Base-by-base conservation (phyloP, 64 coral and sea anemone genomes). In the Dendrophyllia cribrosa region DNA sequence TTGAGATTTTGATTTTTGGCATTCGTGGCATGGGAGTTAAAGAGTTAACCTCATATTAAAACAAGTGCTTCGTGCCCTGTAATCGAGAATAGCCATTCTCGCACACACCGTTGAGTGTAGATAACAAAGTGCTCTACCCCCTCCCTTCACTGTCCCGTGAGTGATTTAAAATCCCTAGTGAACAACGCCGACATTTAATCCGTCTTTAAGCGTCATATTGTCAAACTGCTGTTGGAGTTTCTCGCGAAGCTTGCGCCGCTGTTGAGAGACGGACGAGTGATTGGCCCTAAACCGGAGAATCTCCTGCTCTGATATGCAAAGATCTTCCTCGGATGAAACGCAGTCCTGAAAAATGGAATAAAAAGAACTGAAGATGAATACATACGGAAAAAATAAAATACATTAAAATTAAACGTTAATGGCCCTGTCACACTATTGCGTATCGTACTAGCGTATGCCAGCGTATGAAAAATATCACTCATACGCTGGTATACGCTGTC, bases 201-300 rank as follows among this genome's bases (percentile, higher is more conserved):
- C 92, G 55, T 97, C 72, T 73, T 94, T 97, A 17, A 76, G 77
- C 8, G 95, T 69, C 91, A 97, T 90, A 15, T 97, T 91, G 23
- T 94, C 63, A 76, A 97, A 97, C 55, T 97, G 89, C 74, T 94
- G 87, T 51, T 87, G 95, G 20, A 97, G 88, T 90, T 97, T 97
- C 47, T 94, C 92, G 53, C 95, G 59, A 1, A 97, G 95, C 43
- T 97, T 83, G 71, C 78, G 95, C 69, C 95, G 88, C 53, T 97
- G 95, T 61, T 91, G 69, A 22, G 91, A 90, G 9, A 97, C 95
- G 3, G 86, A 87, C 63, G 93, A 82, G 17, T 97, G 92, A 58
- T 94, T 97, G 3, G 91, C 95, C 86, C 91, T 97, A 26, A 97
- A 97, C 19, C 86, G 91, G 17, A 94, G 75, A 74, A 91, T 88